These are phyloP conservation scores for Pelosia muscerda DNA, from an alignment of 2,888 invertebrate species.

Conservation along the genomic window DNA sequence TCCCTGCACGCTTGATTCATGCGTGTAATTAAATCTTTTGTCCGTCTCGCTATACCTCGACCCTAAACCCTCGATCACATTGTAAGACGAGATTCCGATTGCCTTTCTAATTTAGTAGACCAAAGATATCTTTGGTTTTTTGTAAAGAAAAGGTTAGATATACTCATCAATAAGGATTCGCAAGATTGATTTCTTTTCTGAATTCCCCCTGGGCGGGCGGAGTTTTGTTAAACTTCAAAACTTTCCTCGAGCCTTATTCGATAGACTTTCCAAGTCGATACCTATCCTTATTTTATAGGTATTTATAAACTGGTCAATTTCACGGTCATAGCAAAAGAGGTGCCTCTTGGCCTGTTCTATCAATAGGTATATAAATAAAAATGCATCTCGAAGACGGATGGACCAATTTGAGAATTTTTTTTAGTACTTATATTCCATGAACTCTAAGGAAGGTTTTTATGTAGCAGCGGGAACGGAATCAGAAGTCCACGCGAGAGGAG, in stretches of 20 bases:
- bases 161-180: constrained; percentile 73
- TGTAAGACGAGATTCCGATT: constrained; percentile 70
- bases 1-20: constrained; percentile 80
- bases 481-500: too few species aligned
- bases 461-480: too few species aligned
- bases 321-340: neutral
- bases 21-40: constrained; percentile 87
- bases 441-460: too few species aligned
- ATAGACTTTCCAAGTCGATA: neutral
- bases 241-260: constrained; percentile 22
- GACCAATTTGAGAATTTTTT: too few species aligned
- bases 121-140: constrained; percentile 55
- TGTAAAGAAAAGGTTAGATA: constrained; percentile 59
- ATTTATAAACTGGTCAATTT: neutral
- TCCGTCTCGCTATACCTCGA: constrained; percentile 70
- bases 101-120: constrained; percentile 73
- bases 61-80: constrained; percentile 69
- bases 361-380: too few species aligned
- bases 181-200: constrained; percentile 64
- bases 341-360: too few species aligned
- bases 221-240: constrained; percentile 15
- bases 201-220: constrained; percentile 29
- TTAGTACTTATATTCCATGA: too few species aligned
- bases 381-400: too few species aligned
- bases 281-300: neutral